Base-by-base conservation (phyloP, 2,113 vertebrate genomes). In the Amblyornis subalaris region DNA sequence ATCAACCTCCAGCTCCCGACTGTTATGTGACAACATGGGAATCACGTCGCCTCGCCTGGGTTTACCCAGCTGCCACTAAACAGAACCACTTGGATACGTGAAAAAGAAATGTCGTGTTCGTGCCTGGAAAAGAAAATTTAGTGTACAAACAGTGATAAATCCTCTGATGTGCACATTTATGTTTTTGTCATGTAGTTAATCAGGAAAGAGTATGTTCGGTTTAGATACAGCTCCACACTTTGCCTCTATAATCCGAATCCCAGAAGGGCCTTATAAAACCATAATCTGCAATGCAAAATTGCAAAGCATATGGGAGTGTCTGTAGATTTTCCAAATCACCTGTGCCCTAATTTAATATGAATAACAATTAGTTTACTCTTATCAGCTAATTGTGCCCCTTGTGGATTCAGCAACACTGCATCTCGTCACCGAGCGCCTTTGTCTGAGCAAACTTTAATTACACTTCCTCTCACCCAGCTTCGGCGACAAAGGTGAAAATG, bases 261-360 rank as follows among this genome's bases (percentile, higher is more conserved):
- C 97, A 94, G 77, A 95, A 97, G 94, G 73, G 81, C 91, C 48
- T 90, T 87, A 75, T 91, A 96, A 97, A 96, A 85, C 93, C 91
- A 78, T 93, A 93, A 97, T 97, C 96, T 97, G 95, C 96, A 96
- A 90, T 97, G 96, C 94, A 97, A 96, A 97, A 82, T 53, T 4
- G 22, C 89, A 92, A 86, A 96, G 75, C 96, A 94, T 96, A 97
- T 97, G 97, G 96, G 95, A 96, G 94, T 87, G 94, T 97, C 97
- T 97, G 95, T 95, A 96, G 96, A 95, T 97, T 97, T 97, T 96
- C 94, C 94, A 95, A 97, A 96, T 98, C 97, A 98, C 96, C 96
- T 96, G 97, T 97, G 96, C 95, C 96, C 97, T 97, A 96, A 97
- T 97, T 98, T 97, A 97, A 96, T 97, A 96, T 93, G 97, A 98